Evolutionary conservation across 2,113 vertebrate genomes (phyloP), one percentile per base, ranked within the genome.

Genomic region (Heptranchias perlo): DNA sequence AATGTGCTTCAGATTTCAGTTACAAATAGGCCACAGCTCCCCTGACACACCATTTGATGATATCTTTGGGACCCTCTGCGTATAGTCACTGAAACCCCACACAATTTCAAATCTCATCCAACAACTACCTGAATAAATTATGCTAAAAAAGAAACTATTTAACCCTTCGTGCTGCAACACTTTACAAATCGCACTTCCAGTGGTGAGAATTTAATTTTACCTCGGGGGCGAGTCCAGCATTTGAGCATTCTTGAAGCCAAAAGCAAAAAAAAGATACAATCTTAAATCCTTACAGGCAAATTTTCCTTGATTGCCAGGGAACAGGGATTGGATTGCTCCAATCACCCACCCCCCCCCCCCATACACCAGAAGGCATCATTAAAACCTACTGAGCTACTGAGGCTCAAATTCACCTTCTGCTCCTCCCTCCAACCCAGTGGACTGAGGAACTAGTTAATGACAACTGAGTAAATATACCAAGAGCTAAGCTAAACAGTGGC

Each of bases 11-110:
- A 93, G n/a, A 62, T 93, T 93, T 64, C 91, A 64, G 54, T 93
- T 93, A 64, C 91, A 93, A 64, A 91, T 91, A 89, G 86, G 49
- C 52, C 86, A 89, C 87, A 54, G 87, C 52, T 91, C 87, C 87
- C 87, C 87, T 91, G 87, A 58, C 87, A 91, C 28, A 54, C 25
- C 3, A 47, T 65, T 94, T 47, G 6, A 67, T 47, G 25, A 25
- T 47, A 28, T 91, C 87, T 58, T 65, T 18, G 8, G 92, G 18
- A 94, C 61, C 54, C 28, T 94, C 92, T 94, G 62, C n/a, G 25
- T 39, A 64, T 44, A 23, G 61, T 93, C 58, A 61, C 35, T 8
- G 21, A 93, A 62, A 64, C 28, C 54, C 58, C 44, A 47, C 23
- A 44, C 21, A 47, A 94, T 94, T 94, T 65, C 62, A 94, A 28